A percentile compares a stretch with the other conserved stretches of the same genome.
Conservation (phyloP, 2,888 invertebrate genomes). For the Diachrysia chrysitis region DNA sequence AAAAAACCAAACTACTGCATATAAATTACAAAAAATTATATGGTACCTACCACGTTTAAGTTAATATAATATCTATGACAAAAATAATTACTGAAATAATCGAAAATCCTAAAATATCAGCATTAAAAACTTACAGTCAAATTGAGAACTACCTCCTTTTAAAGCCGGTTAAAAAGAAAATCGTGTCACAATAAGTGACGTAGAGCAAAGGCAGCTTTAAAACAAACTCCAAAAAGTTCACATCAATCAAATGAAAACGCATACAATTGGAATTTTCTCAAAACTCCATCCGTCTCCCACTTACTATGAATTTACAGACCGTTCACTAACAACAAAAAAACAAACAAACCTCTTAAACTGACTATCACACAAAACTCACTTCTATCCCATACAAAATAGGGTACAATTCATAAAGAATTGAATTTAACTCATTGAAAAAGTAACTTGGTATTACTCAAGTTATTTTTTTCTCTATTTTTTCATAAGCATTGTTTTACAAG, state of each 20-base stretch:
- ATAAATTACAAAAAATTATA: too few relatives aligned
- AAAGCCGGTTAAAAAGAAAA: too few relatives aligned
- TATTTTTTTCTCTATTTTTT: conserved; percentile 68
- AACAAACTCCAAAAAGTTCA: conserved; percentile 31
- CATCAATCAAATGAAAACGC: conserved; percentile 57
- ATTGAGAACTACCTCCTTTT: too few relatives aligned
- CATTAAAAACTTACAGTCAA: too few relatives aligned
- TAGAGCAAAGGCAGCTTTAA: neutral
- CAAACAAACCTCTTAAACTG: conserved; percentile 17
- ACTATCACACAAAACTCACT: conserved; percentile 28
- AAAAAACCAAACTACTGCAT: too few relatives aligned
- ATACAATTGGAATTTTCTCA: conserved; percentile 52
- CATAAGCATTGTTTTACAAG: conserved; percentile 76
- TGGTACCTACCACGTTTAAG: too few relatives aligned
- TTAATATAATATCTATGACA: too few relatives aligned
- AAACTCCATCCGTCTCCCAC: conserved; percentile 42
- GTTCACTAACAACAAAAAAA: conserved; percentile 38
- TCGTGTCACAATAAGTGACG: too few relatives aligned
- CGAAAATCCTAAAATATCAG: too few relatives aligned
- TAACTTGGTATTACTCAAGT: conserved; percentile 52
- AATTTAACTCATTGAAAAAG: conserved; percentile 44
- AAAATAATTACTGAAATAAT: too few relatives aligned
- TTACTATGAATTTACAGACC: conserved; percentile 41
- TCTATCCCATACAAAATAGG: conserved; percentile 37
- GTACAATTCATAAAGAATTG: conserved; percentile 33